Percentiles rank a stretch among this genome's conserved stretches.
phyloP scores from a whole-genome alignment of 2,113 vertebrate species.

The Prunella himalayana region DNA sequence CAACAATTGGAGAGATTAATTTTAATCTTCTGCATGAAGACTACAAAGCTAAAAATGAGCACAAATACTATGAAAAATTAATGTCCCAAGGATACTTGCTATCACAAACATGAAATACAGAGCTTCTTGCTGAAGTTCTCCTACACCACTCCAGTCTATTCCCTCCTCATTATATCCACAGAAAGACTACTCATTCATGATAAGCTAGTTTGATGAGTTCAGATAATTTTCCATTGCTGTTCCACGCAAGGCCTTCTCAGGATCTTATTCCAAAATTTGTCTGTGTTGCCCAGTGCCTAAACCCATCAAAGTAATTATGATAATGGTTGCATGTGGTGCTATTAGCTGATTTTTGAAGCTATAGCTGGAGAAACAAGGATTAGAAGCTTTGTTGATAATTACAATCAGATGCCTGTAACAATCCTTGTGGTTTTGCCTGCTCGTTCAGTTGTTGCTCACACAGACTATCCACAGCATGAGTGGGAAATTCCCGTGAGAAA shows the following conservation, averaged over 20 bases:
- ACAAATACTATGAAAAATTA: background rate
- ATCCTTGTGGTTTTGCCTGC: background rate
- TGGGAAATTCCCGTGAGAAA: background rate
- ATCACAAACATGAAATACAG: background rate
- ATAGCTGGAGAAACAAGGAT: background rate
- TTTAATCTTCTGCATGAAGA: background rate
- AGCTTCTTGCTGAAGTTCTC: conserved; percentile 2
- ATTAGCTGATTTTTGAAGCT: background rate
- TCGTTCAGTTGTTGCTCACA: background rate
- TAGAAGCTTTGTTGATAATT: background rate
- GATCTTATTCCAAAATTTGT: background rate
- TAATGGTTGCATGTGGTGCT: background rate
- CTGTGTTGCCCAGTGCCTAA: background rate
- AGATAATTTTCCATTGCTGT: background rate
- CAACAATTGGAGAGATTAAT: background rate
- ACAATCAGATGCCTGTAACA: background rate
- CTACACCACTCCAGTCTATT: conserved; percentile 3
- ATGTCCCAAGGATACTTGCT: background rate
- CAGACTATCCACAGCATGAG: background rate
- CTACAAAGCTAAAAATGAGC: background rate
- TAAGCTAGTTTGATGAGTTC: background rate
- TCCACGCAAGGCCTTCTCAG: background rate
- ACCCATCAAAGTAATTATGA: background rate
- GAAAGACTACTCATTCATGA: conserved; percentile 45
- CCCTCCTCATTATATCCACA: conserved; percentile 1